Conservation (phyloP, 2,888 invertebrate species). For the Drosophila mulleri region DNA sequence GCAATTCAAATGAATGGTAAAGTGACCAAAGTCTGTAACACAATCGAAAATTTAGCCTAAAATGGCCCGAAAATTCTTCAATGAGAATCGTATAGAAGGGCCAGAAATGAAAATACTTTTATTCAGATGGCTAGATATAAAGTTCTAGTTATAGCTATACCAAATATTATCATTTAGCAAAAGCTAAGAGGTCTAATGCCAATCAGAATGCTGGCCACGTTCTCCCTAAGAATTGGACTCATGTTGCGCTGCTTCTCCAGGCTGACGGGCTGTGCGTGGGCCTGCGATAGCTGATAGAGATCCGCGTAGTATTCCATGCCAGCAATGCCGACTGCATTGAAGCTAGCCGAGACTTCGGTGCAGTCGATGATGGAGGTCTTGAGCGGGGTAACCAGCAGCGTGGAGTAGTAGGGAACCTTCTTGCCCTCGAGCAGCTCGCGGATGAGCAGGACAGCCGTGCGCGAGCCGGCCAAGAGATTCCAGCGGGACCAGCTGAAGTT, state of each 20-base stretch:
- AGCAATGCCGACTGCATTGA: conserved; percentile 86
- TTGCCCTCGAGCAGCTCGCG: conserved; percentile 84
- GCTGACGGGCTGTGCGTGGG: conserved; percentile 85
- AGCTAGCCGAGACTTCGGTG: conserved; percentile 91
- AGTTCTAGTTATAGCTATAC: background rate
- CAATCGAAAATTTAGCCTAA: no score
- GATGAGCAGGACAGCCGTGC: conserved; percentile 83
- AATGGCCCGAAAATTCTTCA: no score
- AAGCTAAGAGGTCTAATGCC: conserved; percentile 84
- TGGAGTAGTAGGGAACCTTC: conserved; percentile 85
- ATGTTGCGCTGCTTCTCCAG: conserved; percentile 81
- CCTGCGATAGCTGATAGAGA: conserved; percentile 89
- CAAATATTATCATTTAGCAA: conserved; percentile 65
- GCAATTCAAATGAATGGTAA: no score
- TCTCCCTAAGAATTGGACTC: conserved; percentile 83
- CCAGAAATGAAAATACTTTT: background rate
- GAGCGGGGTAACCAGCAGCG: conserved; percentile 88
- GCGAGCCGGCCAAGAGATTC: conserved; percentile 87
- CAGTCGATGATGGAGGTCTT: conserved; percentile 89
- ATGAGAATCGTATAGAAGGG: background rate
- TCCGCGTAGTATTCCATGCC: conserved; percentile 89
- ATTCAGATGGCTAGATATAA: background rate
- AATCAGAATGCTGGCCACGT: conserved; percentile 82
- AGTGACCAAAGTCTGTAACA: no score
- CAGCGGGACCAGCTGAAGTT: conserved; percentile 94